Percentiles rank a stretch among this genome's conserved stretches.
Conservation (phyloP, 2,797 vertebrate species). For the Premnoplex brunnescens region DNA sequence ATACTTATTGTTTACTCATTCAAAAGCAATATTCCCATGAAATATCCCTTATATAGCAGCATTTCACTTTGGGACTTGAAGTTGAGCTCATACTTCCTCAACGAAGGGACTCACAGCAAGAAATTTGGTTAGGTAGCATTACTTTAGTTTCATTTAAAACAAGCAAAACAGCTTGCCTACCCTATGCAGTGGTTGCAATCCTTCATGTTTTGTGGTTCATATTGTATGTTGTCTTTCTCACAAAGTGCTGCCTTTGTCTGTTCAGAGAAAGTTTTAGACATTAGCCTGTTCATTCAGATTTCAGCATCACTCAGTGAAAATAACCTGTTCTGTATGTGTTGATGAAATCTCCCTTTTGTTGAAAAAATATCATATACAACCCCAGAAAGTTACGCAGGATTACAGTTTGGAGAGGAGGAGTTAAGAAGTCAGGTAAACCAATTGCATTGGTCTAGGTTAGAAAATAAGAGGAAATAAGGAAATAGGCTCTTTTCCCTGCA, state of each 20-base stretch:
- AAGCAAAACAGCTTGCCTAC: not conserved
- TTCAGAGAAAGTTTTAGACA: not conserved
- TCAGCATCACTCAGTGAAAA: not conserved
- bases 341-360: not conserved
- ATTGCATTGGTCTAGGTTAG: not conserved
- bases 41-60: not conserved
- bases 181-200: not conserved
- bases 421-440: not conserved
- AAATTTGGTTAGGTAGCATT: not conserved
- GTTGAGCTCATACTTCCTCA: not conserved
- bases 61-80: not conserved
- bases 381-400: not conserved
- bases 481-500: not conserved
- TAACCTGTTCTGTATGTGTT: not conserved
- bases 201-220: not conserved
- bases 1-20: not conserved
- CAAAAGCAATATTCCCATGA: not conserved
- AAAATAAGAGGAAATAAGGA: not conserved
- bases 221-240: fast-evolving
- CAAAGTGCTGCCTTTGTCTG: not conserved
- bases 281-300: not conserved
- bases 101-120: not conserved
- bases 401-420: not conserved
- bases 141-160: not conserved
- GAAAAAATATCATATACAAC: not conserved